Percentiles rank a stretch among this genome's conserved stretches.
Conservation (phyloP, 2,113 vertebrate genomes). For the Nyctibius bracteatus region DNA sequence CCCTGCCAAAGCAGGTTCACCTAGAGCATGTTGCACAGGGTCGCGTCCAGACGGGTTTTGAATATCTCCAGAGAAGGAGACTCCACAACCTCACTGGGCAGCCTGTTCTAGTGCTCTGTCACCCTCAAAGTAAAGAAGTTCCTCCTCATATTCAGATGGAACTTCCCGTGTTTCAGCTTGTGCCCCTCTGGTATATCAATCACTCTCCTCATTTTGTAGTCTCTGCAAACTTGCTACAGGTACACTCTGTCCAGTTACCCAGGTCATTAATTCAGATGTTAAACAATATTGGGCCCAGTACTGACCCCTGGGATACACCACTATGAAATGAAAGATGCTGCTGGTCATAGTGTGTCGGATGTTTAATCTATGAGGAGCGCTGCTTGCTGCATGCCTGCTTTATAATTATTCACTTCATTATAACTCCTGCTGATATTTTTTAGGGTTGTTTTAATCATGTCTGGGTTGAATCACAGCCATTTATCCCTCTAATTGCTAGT, state of each 20-base stretch:
- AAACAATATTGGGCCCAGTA: neutral
- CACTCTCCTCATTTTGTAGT: neutral
- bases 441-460: neutral
- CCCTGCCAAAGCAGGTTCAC: too few relatives aligned
- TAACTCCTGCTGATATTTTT: neutral
- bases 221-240: neutral
- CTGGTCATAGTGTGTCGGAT: neutral
- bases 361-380: fast-evolving
- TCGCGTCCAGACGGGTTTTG: too few relatives aligned
- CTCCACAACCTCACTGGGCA: too few relatives aligned
- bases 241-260: neutral
- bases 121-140: too few relatives aligned
- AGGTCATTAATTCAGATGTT: neutral
- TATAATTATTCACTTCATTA: neutral
- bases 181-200: neutral
- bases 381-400: neutral
- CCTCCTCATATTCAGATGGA: too few relatives aligned
- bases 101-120: too few relatives aligned
- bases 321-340: neutral
- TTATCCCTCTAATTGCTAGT: neutral
- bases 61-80: too few relatives aligned
- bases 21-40: too few relatives aligned
- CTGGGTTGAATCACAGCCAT: neutral
- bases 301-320: neutral
- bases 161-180: too few relatives aligned